Evolutionary conservation across 2,113 vertebrate species (phyloP).

Genomic region (Heterotis niloticus): DNA sequence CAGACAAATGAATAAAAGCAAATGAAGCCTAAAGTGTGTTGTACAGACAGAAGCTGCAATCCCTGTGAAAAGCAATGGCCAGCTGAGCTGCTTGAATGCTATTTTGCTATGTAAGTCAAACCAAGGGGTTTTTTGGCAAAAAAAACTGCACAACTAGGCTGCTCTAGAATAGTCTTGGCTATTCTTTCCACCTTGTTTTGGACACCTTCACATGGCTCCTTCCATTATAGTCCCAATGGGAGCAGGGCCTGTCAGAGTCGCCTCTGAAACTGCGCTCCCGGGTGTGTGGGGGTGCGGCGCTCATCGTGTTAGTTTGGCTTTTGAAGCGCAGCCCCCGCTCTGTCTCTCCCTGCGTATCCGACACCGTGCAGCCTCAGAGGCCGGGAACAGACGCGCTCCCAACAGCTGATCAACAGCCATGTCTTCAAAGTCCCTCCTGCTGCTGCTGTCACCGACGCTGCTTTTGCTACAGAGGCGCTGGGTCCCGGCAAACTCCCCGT

Average conservation of each 20-base stretch:
- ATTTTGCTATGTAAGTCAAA: not conserved
- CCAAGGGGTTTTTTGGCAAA: too few species aligned
- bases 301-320: not conserved
- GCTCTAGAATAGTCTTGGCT: not conserved
- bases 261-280: not conserved
- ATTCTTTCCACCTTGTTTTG: not conserved
- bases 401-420: constrained; percentile 30
- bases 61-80: constrained; percentile 29
- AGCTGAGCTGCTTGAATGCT: not conserved
- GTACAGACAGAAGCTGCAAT: too few species aligned
- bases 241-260: constrained; percentile 10
- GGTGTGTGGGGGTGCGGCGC: not conserved
- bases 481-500: constrained; percentile 26
- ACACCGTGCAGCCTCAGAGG: too few species aligned
- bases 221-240: not conserved
- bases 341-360: not conserved
- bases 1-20: too few species aligned
- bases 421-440: constrained; percentile 27
- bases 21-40: too few species aligned
- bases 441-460: not conserved
- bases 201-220: not conserved
- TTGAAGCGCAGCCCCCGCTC: not conserved
- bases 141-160: not conserved
- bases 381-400: constrained; percentile 1
- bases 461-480: not conserved